Conservation (phyloP, 1,140 invertebrate genomes). For the Caerostris extrusa region DNA sequence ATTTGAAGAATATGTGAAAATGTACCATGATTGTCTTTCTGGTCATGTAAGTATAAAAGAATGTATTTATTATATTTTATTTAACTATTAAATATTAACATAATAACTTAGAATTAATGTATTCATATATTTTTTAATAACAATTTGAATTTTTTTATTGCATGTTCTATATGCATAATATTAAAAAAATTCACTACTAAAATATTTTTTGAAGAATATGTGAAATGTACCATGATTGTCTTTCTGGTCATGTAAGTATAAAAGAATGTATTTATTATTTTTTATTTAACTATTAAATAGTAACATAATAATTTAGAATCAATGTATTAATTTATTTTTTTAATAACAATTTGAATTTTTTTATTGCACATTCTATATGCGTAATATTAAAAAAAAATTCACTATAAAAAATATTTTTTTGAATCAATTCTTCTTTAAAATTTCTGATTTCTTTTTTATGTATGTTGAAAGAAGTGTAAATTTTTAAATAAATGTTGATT, state of each 20-base stretch:
- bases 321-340: not conserved
- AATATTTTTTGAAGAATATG: constrained; percentile 88
- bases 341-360: not conserved
- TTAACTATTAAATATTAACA: too few relatives aligned
- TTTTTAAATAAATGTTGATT: too few relatives aligned
- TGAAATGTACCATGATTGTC: constrained; percentile 95
- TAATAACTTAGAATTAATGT: not conserved
- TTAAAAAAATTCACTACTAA: not conserved
- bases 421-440: not conserved
- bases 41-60: constrained; percentile 85
- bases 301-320: too few relatives aligned
- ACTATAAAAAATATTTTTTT: constrained; percentile 82
- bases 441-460: too few relatives aligned
- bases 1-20: constrained; percentile 92
- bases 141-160: not conserved
- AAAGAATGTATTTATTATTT: not conserved
- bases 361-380: not conserved
- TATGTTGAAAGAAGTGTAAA: too few relatives aligned
- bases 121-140: not conserved
- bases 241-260: constrained; percentile 89
- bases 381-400: not conserved
- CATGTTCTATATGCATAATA: not conserved
- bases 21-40: constrained; percentile 95
- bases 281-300: too few relatives aligned
- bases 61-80: not conserved